Base-by-base conservation (phyloP, 2,113 vertebrate species). In the Azemiops feae region DNA sequence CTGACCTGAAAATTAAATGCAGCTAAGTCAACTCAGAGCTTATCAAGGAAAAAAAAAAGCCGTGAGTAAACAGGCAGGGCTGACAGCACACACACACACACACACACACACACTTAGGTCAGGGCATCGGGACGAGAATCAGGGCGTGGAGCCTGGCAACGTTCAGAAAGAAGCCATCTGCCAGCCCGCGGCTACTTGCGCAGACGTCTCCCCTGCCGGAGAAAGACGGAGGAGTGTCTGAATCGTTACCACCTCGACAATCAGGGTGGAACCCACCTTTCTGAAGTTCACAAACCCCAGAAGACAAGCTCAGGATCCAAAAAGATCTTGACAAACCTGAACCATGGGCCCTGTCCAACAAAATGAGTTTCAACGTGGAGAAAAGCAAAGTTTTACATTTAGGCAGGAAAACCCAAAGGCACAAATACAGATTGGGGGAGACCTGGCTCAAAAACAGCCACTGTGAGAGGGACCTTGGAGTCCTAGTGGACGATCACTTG, bases 1-100 rank as follows among this genome's bases (percentile, higher is more conserved):
- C 95, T 94, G 87, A 85, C 64, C 88, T 89, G 87, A 85, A 88
- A 95, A 92, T 58, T 95, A 96, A 94, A 88, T 0, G 45, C 69
- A 74, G 69, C 95, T 89, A 90, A 85, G 14, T 91, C 34, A 0
- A 39, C 92, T 45, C 94, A 88, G 2, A 91, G 90, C 91, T 93
- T 95, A 92, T 94, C 93, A 47, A 47, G 45, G 45, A 6, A 47
- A 5, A 47, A 10, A 60, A 60, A 39, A 47, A 47, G 45, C 45
- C 45, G 45, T 7, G 45, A 47, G 45, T 47, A 74, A 81, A 86
- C 95, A 92, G n/a, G 87, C 50, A 81, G 91, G 93, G 91, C 92
- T 93, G 94, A 96, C 45, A 47, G 6, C 45, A 47, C 6, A 47
- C 45, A 47, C 6, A 47, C 45, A 47, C 45, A 47, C 45, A 47